Base-by-base conservation (phyloP, 2,888 invertebrate species). In the Heteropelma amictum region DNA sequence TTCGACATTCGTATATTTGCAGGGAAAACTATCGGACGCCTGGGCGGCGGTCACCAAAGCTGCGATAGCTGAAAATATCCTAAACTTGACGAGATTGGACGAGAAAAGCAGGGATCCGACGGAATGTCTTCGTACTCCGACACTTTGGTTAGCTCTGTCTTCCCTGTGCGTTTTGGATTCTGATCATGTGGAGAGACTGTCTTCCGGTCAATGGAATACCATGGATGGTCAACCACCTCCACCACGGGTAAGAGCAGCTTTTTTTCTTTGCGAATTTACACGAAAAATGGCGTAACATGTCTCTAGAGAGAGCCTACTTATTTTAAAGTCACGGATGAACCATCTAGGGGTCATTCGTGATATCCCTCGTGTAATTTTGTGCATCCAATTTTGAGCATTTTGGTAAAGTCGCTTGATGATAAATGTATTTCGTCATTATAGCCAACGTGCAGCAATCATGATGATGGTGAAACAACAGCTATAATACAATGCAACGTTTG, bases 371-470 rank as follows among this genome's bases (percentile, higher is more conserved):
- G n/a, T n/a, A n/a, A n/a, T n/a, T n/a, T n/a, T n/a, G n/a, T n/a
- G n/a, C n/a, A n/a, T n/a, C n/a, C n/a, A n/a, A n/a, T n/a, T n/a
- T n/a, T n/a, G n/a, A n/a, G n/a, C n/a, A n/a, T n/a, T n/a, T n/a
- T n/a, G n/a, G n/a, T n/a, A n/a, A n/a, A n/a, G n/a, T n/a, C n/a
- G n/a, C n/a, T 42, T 19, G 2, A 42, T 19, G 17, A 6, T 6
- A n/a, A 14, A 19, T 0, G 14, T 12, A 38, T 38, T 38, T 5
- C 8, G n/a, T 12, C 38, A n/a, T n/a, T 49, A 1, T 92, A 97
- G 85, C 95, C 97, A 5, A 93, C 95, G 77, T 99, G 99, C 90
- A 94, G 93, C 58, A 99, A 99, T 90, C 99, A 99, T 89, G 99
- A 99, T 86, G 99, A 99, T 87, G 96, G 96, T 0, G 93, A 95